phyloP scores from a whole-genome alignment of 2,888 invertebrate species.

The Cactoblastis cactorum region DNA sequence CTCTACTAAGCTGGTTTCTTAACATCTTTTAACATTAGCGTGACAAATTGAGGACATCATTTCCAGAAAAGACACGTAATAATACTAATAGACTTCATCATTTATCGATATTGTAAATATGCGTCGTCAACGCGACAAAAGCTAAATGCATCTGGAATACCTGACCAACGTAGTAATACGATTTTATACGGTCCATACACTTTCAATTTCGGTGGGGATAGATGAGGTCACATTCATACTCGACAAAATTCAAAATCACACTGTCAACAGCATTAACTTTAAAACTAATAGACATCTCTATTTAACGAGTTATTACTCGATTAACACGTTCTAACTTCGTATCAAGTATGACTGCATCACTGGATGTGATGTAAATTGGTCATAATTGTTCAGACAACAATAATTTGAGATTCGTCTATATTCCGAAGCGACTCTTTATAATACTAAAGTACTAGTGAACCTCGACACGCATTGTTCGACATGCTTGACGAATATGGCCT shows the following conservation, averaged over 20 bases:
- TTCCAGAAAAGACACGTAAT: slow-evolving; percentile 3
- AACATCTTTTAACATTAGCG: slow-evolving; percentile 5
- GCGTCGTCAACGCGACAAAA: neutral
- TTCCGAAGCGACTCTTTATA: slow-evolving; percentile 9
- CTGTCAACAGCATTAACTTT: slow-evolving; percentile 1
- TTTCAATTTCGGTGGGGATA: slow-evolving; percentile 14
- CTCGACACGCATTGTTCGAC: slow-evolving; percentile 5
- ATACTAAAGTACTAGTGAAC: slow-evolving; percentile 8
- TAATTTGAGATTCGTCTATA: slow-evolving; percentile 7
- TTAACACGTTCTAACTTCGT: neutral
- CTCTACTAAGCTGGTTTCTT: neutral
- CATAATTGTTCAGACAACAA: slow-evolving; percentile 8
- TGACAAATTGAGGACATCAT: slow-evolving; percentile 2
- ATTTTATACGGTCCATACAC: slow-evolving; percentile 6
- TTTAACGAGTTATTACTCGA: neutral
- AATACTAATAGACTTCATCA: neutral
- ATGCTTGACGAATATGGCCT: slow-evolving; percentile 12
- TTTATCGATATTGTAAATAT: neutral
- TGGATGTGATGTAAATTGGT: slow-evolving; percentile 10
- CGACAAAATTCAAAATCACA: slow-evolving; percentile 4
- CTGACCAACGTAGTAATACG: neutral
- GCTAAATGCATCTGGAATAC: neutral
- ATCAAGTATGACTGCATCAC: slow-evolving; percentile 8
- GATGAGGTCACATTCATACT: slow-evolving; percentile 10
- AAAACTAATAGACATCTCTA: slow-evolving; percentile 4